Conservation (phyloP, 2,888 invertebrate genomes). For the Caenorhabditis virilis region DNA sequence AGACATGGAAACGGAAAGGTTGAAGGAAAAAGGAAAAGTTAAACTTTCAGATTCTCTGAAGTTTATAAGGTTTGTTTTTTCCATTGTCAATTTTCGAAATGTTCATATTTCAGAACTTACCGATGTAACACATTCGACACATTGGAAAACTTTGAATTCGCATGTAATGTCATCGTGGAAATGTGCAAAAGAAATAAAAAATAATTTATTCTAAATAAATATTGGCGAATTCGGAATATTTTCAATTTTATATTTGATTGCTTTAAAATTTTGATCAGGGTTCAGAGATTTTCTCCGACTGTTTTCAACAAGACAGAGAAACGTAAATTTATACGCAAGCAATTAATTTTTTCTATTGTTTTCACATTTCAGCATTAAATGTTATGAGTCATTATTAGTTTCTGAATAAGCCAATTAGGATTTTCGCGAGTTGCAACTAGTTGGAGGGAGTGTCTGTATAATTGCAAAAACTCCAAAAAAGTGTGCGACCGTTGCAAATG, state of each 20-base stretch:
- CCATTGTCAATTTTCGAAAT: not conserved
- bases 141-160: constrained; percentile 15
- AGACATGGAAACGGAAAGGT: constrained; percentile 33
- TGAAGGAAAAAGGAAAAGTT: constrained; percentile 10
- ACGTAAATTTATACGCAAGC: too few relatives aligned
- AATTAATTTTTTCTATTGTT: too few relatives aligned
- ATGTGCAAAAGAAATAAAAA: too few relatives aligned
- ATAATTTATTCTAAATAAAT: not conserved
- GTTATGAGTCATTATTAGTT: too few relatives aligned
- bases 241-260: not conserved
- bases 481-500: too few relatives aligned
- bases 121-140: constrained; percentile 27
- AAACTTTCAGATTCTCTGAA: constrained; percentile 25
- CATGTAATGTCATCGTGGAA: constrained; percentile 10
- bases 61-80: constrained; percentile 13
- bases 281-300: constrained; percentile 5
- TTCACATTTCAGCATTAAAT: too few relatives aligned
- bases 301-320: constrained; percentile 32
- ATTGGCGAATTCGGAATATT: not conserved
- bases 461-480: too few relatives aligned
- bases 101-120: constrained; percentile 7
- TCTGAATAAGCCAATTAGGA: too few relatives aligned
- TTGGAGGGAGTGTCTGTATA: too few relatives aligned
- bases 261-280: not conserved
- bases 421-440: too few relatives aligned